Conservation (phyloP, 2,113 vertebrate species). For the Oceanites oceanicus region DNA sequence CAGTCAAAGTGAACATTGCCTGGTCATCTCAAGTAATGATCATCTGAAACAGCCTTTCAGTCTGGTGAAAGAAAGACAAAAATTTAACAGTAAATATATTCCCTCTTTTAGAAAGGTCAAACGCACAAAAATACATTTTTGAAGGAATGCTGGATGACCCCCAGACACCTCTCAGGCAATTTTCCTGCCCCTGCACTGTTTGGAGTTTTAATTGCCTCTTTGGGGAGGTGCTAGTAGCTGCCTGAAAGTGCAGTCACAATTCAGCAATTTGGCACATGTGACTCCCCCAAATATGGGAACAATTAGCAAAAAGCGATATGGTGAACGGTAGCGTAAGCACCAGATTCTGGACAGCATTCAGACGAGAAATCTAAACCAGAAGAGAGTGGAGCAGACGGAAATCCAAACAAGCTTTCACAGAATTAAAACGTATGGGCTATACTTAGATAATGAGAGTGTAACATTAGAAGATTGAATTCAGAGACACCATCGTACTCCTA, state of each 20-base stretch:
- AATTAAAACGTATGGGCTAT: background rate
- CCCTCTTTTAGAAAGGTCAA: conserved; percentile 33
- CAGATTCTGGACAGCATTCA: conserved; percentile 46
- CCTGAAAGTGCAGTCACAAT: conserved; percentile 25
- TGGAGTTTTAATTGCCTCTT: conserved; percentile 57
- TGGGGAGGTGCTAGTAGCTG: conserved; percentile 32
- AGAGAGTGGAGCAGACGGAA: conserved; percentile 5
- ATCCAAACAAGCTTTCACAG: conserved; percentile 54
- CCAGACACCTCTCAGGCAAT: background rate
- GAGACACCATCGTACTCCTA: background rate
- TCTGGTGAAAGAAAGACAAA: background rate
- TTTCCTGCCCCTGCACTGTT: conserved; percentile 19
- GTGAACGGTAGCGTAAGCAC: conserved; percentile 49
- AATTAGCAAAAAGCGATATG: conserved; percentile 66
- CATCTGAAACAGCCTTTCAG: background rate
- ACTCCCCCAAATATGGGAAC: conserved; percentile 44
- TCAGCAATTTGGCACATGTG: conserved; percentile 39
- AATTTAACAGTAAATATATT: background rate
- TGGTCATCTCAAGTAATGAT: background rate
- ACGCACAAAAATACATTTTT: background rate
- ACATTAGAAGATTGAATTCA: conserved; percentile 14
- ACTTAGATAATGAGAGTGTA: conserved; percentile 33
- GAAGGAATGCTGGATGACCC: conserved; percentile 11
- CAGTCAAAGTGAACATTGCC: background rate
- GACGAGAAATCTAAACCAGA: conserved; percentile 51